Evolutionary conservation across 2,113 vertebrate species (phyloP).

Genomic region (Pyxicephalus adspersus): DNA sequence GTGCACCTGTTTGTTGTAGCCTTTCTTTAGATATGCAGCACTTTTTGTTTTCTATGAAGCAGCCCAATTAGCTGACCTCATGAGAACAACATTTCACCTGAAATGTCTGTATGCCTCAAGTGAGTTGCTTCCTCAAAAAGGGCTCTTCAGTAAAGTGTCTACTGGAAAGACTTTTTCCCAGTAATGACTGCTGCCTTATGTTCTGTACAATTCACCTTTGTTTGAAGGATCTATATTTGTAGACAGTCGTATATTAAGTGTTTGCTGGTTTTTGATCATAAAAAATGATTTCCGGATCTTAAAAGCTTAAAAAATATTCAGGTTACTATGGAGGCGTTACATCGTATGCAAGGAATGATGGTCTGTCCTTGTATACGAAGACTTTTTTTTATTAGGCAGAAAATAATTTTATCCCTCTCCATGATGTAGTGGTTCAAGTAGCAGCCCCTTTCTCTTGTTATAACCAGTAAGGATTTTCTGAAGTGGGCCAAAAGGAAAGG

Average conservation of each 20-base stretch:
- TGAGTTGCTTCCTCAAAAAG: slow-evolving; percentile 6
- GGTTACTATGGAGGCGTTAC: background rate
- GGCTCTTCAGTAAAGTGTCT: slow-evolving; percentile 34
- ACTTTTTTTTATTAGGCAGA: too few relatives aligned
- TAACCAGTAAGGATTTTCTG: too few relatives aligned
- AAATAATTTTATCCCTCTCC: too few relatives aligned
- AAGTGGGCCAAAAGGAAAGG: too few relatives aligned
- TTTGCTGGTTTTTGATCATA: background rate
- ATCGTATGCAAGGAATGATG: background rate
- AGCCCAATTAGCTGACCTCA: slow-evolving; percentile 31
- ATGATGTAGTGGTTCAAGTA: too few relatives aligned
- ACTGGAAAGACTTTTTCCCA: slow-evolving; percentile 14
- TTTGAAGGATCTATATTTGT: slow-evolving; percentile 40
- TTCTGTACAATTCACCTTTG: slow-evolving; percentile 13
- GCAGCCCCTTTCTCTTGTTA: too few relatives aligned
- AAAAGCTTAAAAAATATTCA: background rate
- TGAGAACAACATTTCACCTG: background rate
- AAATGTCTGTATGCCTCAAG: background rate
- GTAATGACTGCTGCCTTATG: slow-evolving; percentile 29
- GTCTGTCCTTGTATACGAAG: background rate
- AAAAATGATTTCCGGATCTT: background rate
- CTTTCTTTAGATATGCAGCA: background rate
- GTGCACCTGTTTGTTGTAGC: background rate
- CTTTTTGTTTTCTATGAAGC: background rate
- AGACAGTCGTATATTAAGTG: background rate